Evolutionary conservation across 2,797 vertebrate genomes (phyloP).

Genomic region (Pseudopleuronectes americanus): DNA sequence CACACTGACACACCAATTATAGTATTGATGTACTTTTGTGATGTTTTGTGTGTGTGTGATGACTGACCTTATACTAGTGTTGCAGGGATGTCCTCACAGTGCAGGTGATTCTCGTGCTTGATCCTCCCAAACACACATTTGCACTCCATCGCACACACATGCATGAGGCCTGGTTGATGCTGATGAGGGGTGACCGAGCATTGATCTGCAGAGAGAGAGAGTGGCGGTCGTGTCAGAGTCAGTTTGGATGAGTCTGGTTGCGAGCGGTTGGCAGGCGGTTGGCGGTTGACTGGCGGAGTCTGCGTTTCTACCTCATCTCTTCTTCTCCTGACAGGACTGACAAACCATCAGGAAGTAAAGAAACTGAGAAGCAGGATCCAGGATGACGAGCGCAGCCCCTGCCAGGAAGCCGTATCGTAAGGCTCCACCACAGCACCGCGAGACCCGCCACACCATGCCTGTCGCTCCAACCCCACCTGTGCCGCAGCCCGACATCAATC

Average conservation of each 20-base stretch:
- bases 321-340: conserved; percentile 73
- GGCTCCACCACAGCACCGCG: conserved; percentile 95
- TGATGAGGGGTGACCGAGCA: conserved; percentile 46
- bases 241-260: conserved; percentile 37
- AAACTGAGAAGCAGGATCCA: conserved; percentile 51
- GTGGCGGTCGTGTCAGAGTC: background rate
- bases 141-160: background rate
- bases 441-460: conserved; percentile 86
- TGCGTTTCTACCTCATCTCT: background rate
- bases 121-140: background rate
- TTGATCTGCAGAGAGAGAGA: conserved; percentile 36
- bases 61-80: too few relatives aligned
- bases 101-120: too few relatives aligned
- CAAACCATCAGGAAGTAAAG: background rate
- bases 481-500: conserved; percentile 74
- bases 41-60: too few relatives aligned
- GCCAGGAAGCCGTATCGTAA: conserved; percentile 96
- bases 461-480: conserved; percentile 55
- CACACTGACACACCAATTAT: background rate
- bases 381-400: conserved; percentile 89
- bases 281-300: background rate
- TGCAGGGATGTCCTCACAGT: too few relatives aligned
- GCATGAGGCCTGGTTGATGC: conserved; percentile 37
- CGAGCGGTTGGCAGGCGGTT: background rate
- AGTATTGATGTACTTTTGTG: too few relatives aligned